These are phyloP conservation scores for Lumbricus terrestris DNA, from an alignment of 2,888 invertebrate species.

Conservation along the genomic window DNA sequence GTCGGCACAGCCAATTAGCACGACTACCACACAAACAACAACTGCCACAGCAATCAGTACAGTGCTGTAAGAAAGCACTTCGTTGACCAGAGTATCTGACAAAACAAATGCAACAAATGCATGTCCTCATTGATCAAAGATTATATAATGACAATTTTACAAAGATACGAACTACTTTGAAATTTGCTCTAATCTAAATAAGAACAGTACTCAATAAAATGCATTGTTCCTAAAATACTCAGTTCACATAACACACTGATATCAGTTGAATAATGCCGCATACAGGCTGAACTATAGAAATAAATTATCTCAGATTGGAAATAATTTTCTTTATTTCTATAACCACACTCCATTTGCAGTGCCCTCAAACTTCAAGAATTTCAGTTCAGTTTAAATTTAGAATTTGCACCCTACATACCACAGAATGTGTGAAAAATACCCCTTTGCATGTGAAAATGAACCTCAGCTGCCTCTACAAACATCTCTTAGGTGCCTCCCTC, in stretches of 20 bases:
- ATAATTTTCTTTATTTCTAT: neutral
- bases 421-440: no score
- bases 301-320: no score
- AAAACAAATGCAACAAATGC: neutral
- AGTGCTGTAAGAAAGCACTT: neutral
- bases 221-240: neutral
- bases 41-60: conserved; percentile 4
- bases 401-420: no score
- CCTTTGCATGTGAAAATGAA: neutral
- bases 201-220: neutral
- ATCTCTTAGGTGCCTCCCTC: neutral
- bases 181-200: neutral
- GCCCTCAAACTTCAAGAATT: neutral
- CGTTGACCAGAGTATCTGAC: neutral
- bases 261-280: neutral
- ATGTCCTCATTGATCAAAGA: neutral
- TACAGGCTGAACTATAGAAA: no score
- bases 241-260: neutral
- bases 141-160: neutral
- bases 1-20: conserved; percentile 30
- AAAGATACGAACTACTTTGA: neutral
- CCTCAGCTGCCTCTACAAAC: neutral
- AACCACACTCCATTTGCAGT: neutral
- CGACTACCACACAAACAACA: conserved; percentile 21
- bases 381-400: no score